Conservation (phyloP, 2,113 vertebrate species). For the Leptobrachium leishanense region DNA sequence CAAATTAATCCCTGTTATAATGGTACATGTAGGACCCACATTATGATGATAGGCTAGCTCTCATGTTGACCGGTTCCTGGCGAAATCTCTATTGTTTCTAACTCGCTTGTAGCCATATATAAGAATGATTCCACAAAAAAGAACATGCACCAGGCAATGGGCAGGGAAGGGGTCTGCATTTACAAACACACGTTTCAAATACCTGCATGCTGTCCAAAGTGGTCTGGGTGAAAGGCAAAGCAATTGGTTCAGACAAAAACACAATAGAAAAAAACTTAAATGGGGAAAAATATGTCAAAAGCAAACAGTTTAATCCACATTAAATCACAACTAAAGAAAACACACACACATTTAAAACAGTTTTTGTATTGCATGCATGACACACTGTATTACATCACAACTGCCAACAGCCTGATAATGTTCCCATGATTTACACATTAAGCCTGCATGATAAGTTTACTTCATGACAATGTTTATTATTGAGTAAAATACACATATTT, state of each 20-base stretch:
- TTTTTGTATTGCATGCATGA: constrained; percentile 49
- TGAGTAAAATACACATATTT: no score
- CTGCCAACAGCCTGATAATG: constrained; percentile 3
- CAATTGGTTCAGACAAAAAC: constrained; percentile 73
- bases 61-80: background rate
- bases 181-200: constrained; percentile 58
- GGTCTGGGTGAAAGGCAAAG: constrained; percentile 82
- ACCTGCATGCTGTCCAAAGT: constrained; percentile 99
- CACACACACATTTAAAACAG: constrained; percentile 4
- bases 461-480: no score
- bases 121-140: constrained; percentile 36
- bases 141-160: constrained; percentile 46
- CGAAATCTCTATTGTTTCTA: background rate
- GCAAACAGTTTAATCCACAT: constrained; percentile 61
- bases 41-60: no score
- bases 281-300: constrained; percentile 68
- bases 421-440: background rate
- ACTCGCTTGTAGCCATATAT: constrained; percentile 51
- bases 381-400: background rate
- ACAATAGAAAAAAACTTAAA: constrained; percentile 70
- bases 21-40: no score
- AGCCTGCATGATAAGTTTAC: no score
- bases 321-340: constrained; percentile 53
- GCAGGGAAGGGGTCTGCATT: constrained; percentile 5
- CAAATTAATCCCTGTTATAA: no score